A percentile compares a stretch with the other conserved stretches of the same genome.
Evolutionary conservation across 2,797 vertebrate genomes (phyloP).

Genomic region (Meda fulgida): DNA sequence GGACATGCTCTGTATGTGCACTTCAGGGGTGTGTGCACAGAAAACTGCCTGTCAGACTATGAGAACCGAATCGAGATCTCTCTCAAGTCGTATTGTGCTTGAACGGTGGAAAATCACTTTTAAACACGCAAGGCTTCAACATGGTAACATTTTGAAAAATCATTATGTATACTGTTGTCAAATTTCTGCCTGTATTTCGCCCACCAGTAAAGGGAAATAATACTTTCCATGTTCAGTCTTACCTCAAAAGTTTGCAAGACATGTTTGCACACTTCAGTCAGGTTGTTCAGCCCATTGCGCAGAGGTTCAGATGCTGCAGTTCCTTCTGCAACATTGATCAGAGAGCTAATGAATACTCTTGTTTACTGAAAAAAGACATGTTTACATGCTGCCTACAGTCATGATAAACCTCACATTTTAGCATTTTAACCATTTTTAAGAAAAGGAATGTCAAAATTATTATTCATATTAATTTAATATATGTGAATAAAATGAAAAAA

Average conservation of each 20-base stretch:
- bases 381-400: background rate
- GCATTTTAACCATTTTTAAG: too few species aligned
- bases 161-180: too few species aligned
- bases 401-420: too few species aligned
- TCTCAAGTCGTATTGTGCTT: background rate
- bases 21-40: too few species aligned
- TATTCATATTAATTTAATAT: too few species aligned
- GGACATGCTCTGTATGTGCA: background rate
- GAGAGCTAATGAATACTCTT: background rate
- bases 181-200: background rate
- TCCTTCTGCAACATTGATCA: constrained; percentile 37
- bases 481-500: too few species aligned
- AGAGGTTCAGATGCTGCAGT: constrained; percentile 53
- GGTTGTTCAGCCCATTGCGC: constrained; percentile 54
- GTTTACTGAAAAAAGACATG: background rate
- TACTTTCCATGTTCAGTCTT: background rate
- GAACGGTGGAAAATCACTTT: too few species aligned
- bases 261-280: constrained; percentile 55
- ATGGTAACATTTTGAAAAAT: too few species aligned
- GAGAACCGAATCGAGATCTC: background rate
- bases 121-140: too few species aligned
- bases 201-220: background rate
- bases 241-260: constrained; percentile 59
- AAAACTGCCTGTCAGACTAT: background rate
- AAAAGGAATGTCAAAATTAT: too few species aligned